A percentile compares a stretch with the other conserved stretches of the same genome.
Conservation (phyloP, 2,113 vertebrate species). For the Bos indicus region DNA sequence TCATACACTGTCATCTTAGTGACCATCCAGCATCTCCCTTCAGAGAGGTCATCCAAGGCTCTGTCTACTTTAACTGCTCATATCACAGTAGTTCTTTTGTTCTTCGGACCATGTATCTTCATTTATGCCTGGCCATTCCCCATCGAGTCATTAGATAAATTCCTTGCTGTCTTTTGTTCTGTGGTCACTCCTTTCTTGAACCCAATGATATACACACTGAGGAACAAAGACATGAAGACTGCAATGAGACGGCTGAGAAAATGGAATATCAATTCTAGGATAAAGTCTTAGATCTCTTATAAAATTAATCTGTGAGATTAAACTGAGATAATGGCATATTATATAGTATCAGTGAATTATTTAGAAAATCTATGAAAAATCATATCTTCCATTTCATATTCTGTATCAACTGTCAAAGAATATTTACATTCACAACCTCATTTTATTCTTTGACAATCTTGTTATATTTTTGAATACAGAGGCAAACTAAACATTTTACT, state of each 20-base stretch:
- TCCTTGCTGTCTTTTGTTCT: conserved; percentile 63
- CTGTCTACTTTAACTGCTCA: conserved; percentile 57
- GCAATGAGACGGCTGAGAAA: conserved; percentile 44
- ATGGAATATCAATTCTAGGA: background rate
- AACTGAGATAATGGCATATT: background rate
- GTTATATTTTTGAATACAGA: background rate
- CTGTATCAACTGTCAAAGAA: background rate
- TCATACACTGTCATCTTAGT: conserved; percentile 45
- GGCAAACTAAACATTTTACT: background rate
- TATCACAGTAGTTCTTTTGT: conserved; percentile 60
- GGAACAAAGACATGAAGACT: conserved; percentile 67
- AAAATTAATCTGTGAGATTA: background rate
- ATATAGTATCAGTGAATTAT: background rate
- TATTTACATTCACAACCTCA: background rate
- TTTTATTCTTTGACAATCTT: background rate
- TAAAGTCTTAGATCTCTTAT: background rate
- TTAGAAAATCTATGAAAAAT: background rate
- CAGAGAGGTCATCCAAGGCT: conserved; percentile 38
- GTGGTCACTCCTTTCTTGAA: conserved; percentile 66
- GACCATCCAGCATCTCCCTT: conserved; percentile 21
- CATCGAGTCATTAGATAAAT: conserved; percentile 52
- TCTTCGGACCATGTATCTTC: conserved; percentile 59
- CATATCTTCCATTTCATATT: background rate
- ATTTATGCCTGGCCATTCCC: conserved; percentile 59
- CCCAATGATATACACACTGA: conserved; percentile 65